Evolutionary conservation across 2,113 vertebrate species (phyloP), one percentile per base, ranked within the genome.

Genomic region (Tenrec ecaudatus): DNA sequence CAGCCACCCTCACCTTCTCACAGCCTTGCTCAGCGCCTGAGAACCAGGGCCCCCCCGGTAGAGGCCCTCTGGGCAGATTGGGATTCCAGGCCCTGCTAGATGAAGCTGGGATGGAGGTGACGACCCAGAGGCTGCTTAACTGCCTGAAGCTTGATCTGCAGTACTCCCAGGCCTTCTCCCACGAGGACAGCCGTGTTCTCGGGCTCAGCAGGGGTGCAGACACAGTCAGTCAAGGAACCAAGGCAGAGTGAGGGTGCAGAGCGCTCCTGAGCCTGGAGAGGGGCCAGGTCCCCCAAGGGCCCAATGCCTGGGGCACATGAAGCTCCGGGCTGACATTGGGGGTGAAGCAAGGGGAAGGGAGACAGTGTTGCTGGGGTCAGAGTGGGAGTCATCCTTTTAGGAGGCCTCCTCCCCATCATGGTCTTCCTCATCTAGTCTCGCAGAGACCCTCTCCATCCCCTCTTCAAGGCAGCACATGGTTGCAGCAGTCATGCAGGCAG

Each of bases 401-500:
- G 23, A 20, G 29, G 36, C 69, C 58, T 23, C 47, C 25, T 14
- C 62, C n/a, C 10, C 19, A 4, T 33, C 69, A 73, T 60, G 38
- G 14, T 76, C 69, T 80, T 53, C 17, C 38, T 68, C 23, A 1
- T 40, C 20, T 33, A 25, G n/a, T n/a, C 17, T n/a, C n/a, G 22
- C 11, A 82, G 73, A 83, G 27, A 3, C 11, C 43, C 43, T 53
- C 62, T 40, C 36, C 6, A 84, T n/a, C 47, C 3, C n/a, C 4
- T 19, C 6, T 2, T 27, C 8, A 11, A 20, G 2, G 8, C 4
- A 15, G 36, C 12, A 5, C 8, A 0, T 23, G 33, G 31, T 8
- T 66, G 29, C n/a, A 68, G 62, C 12, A 0, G 23, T 0, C n/a
- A 76, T 3, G 43, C n/a, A 29, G 29, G 57, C 60, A 1, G 38